Base-by-base conservation (phyloP, 2,113 vertebrate genomes). In the Ia io region DNA sequence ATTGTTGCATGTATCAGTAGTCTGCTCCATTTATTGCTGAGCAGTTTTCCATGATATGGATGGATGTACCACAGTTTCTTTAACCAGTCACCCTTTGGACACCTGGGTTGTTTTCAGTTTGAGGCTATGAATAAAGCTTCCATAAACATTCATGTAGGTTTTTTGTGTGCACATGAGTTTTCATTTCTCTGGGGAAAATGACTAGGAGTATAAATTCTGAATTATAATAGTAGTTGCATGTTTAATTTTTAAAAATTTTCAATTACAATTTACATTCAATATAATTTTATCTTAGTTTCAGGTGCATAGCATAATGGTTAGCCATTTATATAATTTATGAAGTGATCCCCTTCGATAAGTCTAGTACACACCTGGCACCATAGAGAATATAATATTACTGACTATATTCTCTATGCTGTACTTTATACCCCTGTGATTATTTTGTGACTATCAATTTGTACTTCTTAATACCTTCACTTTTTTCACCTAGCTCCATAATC, bases 171-270 rank as follows among this genome's bases (percentile, higher is more conserved):
- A 84, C 5, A 22, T 63, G 30, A 86, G 59, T 49, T 96, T 91
- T 85, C 23, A 28, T 89, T 91, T 96, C n/a, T 85, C 88, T 82
- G 42, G 42, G 35, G 65, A 78, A 84, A 87, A 87, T 94, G 10
- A 56, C 30, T 42, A 97, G 86, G 35, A 91, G 18, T 40, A 13
- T 5, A 88, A 95, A 90, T 73, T 40, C 40, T 84, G 78, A 3
- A 3, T 69, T 35, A 56, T 79, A 40, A 40, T 67, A 14, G 11
- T 78, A 59, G 4, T 51, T 80, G 17, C 53, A n/a, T 77, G 14
- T 69, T 84, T 32, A 35, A 67, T 44, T 70, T 82, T 37, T 82
- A 25, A 49, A 49, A 49, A 6, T 71, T 71, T 71, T 71, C 20
- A 40, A 71, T 71, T 71, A 71, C 10, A 71, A 2, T 71, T 71